Evolutionary conservation across 2,888 invertebrate species (phyloP).

Genomic region (Hydrotaea cyrtoneurina): DNA sequence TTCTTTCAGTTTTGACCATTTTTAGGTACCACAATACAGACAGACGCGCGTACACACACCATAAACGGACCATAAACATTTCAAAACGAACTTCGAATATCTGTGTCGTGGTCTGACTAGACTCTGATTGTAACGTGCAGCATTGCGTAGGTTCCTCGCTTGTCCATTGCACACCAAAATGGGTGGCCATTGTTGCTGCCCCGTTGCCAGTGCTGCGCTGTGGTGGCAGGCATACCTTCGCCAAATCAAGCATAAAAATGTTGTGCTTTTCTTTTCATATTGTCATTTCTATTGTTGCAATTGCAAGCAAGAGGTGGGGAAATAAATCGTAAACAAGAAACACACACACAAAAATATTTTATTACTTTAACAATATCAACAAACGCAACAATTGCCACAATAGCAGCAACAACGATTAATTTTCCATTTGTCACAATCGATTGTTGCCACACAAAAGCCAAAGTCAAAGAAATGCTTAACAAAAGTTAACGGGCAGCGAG

Average conservation of each 20-base stretch:
- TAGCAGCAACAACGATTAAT: slow-evolving; percentile 52
- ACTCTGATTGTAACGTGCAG: slow-evolving; percentile 32
- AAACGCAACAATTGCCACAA: slow-evolving; percentile 21
- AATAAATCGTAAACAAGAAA: neutral
- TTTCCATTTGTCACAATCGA: slow-evolving; percentile 66
- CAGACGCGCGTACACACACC: no score
- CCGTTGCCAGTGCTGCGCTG: neutral
- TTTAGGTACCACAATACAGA: neutral
- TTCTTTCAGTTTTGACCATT: slow-evolving; percentile 23
- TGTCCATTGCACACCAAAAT: neutral
- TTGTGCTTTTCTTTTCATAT: slow-evolving; percentile 29
- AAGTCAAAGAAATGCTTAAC: no score
- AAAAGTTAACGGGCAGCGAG: no score
- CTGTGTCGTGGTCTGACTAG: neutral
- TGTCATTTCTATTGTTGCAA: slow-evolving; percentile 27
- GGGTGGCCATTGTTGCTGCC: neutral
- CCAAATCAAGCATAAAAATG: slow-evolving; percentile 65
- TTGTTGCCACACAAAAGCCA: slow-evolving; percentile 17
- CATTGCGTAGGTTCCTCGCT: slow-evolving; percentile 60
- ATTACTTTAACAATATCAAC: slow-evolving; percentile 23
- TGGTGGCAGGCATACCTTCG: slow-evolving; percentile 39
- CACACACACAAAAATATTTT: slow-evolving; percentile 46
- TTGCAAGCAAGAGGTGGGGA: neutral
- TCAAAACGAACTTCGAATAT: neutral
- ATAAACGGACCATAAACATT: slow-evolving; percentile 14